phyloP scores from a whole-genome alignment of 2,888 invertebrate genomes.

The Xylocampa areola region DNA sequence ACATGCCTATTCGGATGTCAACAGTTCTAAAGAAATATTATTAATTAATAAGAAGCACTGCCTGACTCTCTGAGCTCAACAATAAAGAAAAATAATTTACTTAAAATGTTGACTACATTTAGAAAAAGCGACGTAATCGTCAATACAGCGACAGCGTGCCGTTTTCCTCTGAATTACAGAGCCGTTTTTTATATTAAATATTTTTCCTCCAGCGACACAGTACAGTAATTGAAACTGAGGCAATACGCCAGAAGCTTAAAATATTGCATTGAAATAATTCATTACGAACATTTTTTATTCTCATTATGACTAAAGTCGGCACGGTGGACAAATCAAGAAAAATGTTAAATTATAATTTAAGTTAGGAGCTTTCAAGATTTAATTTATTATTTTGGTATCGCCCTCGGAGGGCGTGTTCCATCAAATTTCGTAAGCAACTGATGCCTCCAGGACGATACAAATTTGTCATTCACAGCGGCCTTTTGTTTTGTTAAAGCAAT shows the following conservation, averaged over 20 bases:
- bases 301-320: conserved; percentile 37
- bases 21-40: too few species aligned
- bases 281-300: conserved; percentile 44
- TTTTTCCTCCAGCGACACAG: conserved; percentile 34
- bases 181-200: conserved; percentile 50
- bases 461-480: conserved; percentile 81
- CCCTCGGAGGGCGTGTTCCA: conserved; percentile 56
- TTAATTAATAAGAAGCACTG: conserved; percentile 36
- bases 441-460: conserved; percentile 73
- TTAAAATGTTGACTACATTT: conserved; percentile 45
- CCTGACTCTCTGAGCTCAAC: conserved; percentile 4
- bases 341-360: conserved; percentile 62
- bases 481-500: conserved; percentile 83
- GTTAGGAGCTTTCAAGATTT: conserved; percentile 57
- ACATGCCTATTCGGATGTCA: too few species aligned
- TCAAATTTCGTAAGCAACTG: conserved; percentile 78
- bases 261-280: conserved; percentile 48
- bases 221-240: conserved; percentile 49
- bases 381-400: conserved; percentile 70
- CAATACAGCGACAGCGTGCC: conserved; percentile 40
- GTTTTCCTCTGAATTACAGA: conserved; percentile 46
- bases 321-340: conserved; percentile 63
- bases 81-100: conserved; percentile 43
- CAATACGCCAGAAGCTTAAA: conserved; percentile 42
- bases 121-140: conserved; percentile 32